Percentiles rank a stretch among this genome's conserved stretches.
These are phyloP conservation scores for Chaetodon auriga DNA, from an alignment of 2,113 vertebrate genomes.

Conservation along the genomic window DNA sequence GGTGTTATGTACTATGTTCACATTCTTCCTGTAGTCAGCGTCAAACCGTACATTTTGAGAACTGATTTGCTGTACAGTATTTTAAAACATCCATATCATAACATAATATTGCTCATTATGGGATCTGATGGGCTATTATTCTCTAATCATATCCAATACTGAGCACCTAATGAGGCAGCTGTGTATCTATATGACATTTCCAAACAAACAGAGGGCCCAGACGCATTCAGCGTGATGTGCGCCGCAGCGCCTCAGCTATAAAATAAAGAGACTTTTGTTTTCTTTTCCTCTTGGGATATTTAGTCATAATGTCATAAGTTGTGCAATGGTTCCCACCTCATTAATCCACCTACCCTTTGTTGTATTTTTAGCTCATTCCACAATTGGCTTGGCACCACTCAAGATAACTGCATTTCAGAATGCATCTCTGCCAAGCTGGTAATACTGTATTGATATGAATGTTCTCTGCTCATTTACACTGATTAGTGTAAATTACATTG, in stretches of 20 bases:
- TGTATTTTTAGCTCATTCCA: slow-evolving; percentile 32
- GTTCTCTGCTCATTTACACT: slow-evolving; percentile 2
- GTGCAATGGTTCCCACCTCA: not conserved
- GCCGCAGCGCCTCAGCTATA: not conserved
- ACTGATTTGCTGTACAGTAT: not conserved
- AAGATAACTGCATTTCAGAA: slow-evolving; percentile 13
- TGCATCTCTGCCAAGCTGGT: slow-evolving; percentile 5
- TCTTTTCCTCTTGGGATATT: not conserved
- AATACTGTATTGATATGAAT: slow-evolving; percentile 9
- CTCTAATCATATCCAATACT: not conserved
- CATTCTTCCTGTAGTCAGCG: no score
- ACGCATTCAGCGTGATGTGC: not conserved
- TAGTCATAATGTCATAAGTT: slow-evolving; percentile 14
- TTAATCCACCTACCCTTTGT: slow-evolving; percentile 14
- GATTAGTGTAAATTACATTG: not conserved
- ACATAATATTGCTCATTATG: not conserved
- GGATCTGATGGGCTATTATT: not conserved
- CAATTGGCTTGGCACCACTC: slow-evolving; percentile 3
- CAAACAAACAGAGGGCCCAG: not conserved
- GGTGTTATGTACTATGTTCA: no score
- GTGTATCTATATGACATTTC: not conserved
- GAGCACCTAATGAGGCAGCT: not conserved
- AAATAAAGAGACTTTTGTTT: not conserved
- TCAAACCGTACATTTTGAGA: no score
- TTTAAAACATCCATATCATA: not conserved